These are phyloP conservation scores for Daubentonia madagascariensis DNA, from an alignment of 2,113 vertebrate genomes.

Conservation along the genomic window DNA sequence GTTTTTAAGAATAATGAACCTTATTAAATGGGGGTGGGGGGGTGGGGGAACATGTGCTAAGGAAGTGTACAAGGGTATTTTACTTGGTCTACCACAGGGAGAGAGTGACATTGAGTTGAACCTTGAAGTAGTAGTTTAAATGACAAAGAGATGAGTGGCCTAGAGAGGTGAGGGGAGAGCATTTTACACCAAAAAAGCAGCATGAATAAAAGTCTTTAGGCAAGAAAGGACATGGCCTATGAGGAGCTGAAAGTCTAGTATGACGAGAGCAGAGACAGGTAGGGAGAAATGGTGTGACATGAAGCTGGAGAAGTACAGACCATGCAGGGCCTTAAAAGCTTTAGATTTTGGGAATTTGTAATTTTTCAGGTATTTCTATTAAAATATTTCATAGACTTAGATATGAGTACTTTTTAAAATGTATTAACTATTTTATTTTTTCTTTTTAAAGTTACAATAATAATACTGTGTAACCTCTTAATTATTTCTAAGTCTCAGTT, in stretches of 20 bases:
- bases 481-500: not conserved
- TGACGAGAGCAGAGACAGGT: not conserved
- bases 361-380: constrained; percentile 42
- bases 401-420: constrained; percentile 4
- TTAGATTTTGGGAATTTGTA: constrained; percentile 18
- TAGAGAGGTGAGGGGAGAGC: not conserved
- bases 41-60: not conserved
- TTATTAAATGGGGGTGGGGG: not conserved
- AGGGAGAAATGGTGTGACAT: not conserved
- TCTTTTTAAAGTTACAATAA: constrained; percentile 14
- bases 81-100: not conserved
- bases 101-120: constrained; percentile 39
- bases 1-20: not conserved
- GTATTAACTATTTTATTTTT: constrained; percentile 34
- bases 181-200: not conserved
- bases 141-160: not conserved
- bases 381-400: not conserved
- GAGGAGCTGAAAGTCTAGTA: not conserved
- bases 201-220: not conserved
- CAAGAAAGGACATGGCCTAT: not conserved
- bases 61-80: not conserved
- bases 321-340: not conserved
- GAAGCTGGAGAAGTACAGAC: not conserved
- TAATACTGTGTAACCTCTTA: not conserved
- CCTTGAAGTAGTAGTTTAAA: constrained; percentile 35